These are phyloP conservation scores for Cydia splendana DNA, from an alignment of 1,140 invertebrate species.

Conservation along the genomic window DNA sequence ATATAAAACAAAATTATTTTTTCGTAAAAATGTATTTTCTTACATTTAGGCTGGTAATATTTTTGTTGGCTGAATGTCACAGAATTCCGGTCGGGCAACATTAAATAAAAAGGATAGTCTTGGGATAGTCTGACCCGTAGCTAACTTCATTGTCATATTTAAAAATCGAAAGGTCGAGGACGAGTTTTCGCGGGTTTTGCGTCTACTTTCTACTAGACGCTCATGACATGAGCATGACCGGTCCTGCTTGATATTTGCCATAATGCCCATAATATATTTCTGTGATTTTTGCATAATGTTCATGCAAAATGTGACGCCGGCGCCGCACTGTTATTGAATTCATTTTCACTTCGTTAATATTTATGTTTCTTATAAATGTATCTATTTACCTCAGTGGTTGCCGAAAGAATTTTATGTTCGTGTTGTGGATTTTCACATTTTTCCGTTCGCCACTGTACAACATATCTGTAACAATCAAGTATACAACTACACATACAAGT, in stretches of 20 bases:
- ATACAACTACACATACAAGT: background rate
- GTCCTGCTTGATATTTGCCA: too few relatives aligned
- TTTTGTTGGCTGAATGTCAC: background rate
- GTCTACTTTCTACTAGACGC: background rate
- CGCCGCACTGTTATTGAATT: too few relatives aligned
- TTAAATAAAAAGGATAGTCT: conserved; percentile 18
- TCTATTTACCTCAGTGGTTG: conserved; percentile 61
- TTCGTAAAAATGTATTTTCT: background rate
- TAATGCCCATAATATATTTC: too few relatives aligned
- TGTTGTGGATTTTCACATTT: conserved; percentile 65
- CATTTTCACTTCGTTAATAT: too few relatives aligned
- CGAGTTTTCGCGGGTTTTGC: conserved; percentile 21
- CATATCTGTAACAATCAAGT: conserved; percentile 63
- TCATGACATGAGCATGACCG: too few relatives aligned
- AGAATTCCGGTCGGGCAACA: conserved; percentile 19
- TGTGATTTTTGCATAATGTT: too few relatives aligned
- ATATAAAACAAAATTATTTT: conserved; percentile 47
- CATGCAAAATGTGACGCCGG: too few relatives aligned
- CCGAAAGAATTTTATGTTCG: conserved; percentile 61
- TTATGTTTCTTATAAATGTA: background rate
- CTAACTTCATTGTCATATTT: conserved; percentile 7
- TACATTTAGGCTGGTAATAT: background rate
- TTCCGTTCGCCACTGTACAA: conserved; percentile 68
- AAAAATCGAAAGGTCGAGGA: conserved; percentile 32
- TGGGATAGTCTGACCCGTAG: conserved; percentile 11